Evolutionary conservation across 2,113 vertebrate species (phyloP).

Genomic region (Coryphaenoides rupestris): DNA sequence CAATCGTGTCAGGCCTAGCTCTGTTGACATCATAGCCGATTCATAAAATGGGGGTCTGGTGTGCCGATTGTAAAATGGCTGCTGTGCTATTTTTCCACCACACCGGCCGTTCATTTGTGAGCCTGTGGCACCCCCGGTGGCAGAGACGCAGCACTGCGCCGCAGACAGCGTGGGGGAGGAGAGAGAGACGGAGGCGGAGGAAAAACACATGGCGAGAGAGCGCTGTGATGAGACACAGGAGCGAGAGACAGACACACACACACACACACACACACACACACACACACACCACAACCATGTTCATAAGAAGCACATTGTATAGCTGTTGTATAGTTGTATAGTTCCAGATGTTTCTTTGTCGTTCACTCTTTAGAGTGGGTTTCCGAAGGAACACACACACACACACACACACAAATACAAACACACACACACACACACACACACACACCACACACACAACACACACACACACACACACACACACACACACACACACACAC

Average conservation of each 20-base stretch:
- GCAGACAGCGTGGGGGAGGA: slow-evolving; percentile 59
- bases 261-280: slow-evolving; percentile 11
- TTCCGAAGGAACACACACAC: slow-evolving; percentile 37
- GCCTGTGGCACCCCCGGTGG: slow-evolving; percentile 65
- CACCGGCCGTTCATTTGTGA: slow-evolving; percentile 56
- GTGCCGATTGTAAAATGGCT: slow-evolving; percentile 73
- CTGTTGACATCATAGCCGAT: slow-evolving; percentile 63
- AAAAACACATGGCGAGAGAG: slow-evolving; percentile 31
- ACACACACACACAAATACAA: slow-evolving; percentile 18
- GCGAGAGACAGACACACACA: slow-evolving; percentile 9
- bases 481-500: slow-evolving; percentile 20
- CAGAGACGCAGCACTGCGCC: slow-evolving; percentile 37
- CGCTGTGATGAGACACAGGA: not conserved
- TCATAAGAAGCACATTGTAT: not conserved
- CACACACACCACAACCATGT: slow-evolving; percentile 19
- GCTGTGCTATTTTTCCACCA: slow-evolving; percentile 50
- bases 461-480: slow-evolving; percentile 25
- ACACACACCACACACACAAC: slow-evolving; percentile 20
- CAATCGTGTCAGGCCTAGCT: slow-evolving; percentile 47
- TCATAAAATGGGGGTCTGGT: slow-evolving; percentile 75
- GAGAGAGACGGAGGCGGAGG: slow-evolving; percentile 38
- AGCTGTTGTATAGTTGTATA: slow-evolving; percentile 39
- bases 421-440: slow-evolving; percentile 14
- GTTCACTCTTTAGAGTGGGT: not conserved
- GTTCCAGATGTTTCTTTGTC: slow-evolving; percentile 36